Evolutionary conservation across 2,888 invertebrate genomes (phyloP), one percentile per base, ranked within the genome.

Genomic region (Eubasilissa splendida): DNA sequence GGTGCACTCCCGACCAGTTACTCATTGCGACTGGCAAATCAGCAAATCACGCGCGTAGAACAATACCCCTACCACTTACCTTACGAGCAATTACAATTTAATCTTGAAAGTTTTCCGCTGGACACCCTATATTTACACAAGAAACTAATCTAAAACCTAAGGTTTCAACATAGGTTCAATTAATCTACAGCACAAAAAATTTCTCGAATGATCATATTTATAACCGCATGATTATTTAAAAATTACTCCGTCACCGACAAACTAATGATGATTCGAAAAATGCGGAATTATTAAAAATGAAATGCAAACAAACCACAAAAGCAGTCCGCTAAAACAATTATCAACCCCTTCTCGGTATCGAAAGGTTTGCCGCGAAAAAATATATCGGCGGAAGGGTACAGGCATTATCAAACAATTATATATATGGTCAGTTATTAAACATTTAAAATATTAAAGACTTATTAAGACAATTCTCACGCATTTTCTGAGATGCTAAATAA

Each of bases 381-480:
- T 12, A 52, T 68, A 14, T 12, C 63, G 68, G 33, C 50, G 50
- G 68, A 22, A 53, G 12, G 50, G 33, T 12, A 31, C 54, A 10
- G 8, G 54, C 65, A 63, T 76, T 53, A 76, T 76, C 76, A 76
- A 76, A 76, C 76, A 76, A 76, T 76, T 76, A 76, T 76, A 10
- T 76, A 76, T 76, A 76, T 76, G 53, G 63, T 12, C 31, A 22
- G 63, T 76, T 76, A 76, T 76, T 76, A 76, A 76, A 52, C 56
- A 76, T 76, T 76, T 76, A 76, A 76, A 76, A 60, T 65, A 66
- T 66, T 76, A 65, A 60, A 31, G 53, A n/a, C 65, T 76, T 76
- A 76, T 65, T 76, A 76, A 76, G 12, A 63, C 31, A 22, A 60
- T 76, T 76, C 76, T 76, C 76, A 76, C 76, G 76, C 65, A 75